A percentile compares a stretch with the other conserved stretches of the same genome.
phyloP scores from a whole-genome alignment of 2,113 vertebrate species.

The Mastomys coucha region DNA sequence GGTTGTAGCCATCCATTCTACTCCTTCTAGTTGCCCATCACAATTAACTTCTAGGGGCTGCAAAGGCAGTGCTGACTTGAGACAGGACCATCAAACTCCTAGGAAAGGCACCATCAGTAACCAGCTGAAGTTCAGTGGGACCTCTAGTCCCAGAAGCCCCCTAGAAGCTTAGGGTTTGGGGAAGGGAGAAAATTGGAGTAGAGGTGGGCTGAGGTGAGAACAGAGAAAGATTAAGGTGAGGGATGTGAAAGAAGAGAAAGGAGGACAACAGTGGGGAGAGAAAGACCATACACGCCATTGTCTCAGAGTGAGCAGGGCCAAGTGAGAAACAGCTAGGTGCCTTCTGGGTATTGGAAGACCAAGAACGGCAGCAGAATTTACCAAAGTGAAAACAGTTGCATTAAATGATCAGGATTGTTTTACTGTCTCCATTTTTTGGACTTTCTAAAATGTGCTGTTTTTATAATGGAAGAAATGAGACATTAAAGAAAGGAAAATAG shows the following conservation, averaged over 20 bases:
- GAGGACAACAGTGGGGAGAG: not conserved
- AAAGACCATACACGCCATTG: no score
- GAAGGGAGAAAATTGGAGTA: not conserved
- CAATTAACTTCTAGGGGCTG: not conserved
- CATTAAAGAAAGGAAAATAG: not conserved
- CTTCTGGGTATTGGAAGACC: not conserved
- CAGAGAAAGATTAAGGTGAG: not conserved
- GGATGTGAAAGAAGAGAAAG: not conserved
- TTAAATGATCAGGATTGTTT: not conserved
- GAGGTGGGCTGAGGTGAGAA: not conserved
- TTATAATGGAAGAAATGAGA: not conserved
- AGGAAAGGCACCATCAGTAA: not conserved
- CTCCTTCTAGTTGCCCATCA: not conserved
- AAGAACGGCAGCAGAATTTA: not conserved
- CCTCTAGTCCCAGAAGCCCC: not conserved
- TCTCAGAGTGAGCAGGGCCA: not conserved
- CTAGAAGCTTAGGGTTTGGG: not conserved
- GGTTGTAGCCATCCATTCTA: accelerated
- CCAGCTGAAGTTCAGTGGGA: not conserved
- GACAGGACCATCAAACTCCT: not conserved
- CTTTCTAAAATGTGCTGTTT: not conserved
- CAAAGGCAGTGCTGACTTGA: not conserved
- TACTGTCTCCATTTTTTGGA: not conserved
- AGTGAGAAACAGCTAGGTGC: not conserved
- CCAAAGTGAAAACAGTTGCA: not conserved